Base-by-base conservation (phyloP, 2,888 invertebrate species). In the Baronia brevicornis region DNA sequence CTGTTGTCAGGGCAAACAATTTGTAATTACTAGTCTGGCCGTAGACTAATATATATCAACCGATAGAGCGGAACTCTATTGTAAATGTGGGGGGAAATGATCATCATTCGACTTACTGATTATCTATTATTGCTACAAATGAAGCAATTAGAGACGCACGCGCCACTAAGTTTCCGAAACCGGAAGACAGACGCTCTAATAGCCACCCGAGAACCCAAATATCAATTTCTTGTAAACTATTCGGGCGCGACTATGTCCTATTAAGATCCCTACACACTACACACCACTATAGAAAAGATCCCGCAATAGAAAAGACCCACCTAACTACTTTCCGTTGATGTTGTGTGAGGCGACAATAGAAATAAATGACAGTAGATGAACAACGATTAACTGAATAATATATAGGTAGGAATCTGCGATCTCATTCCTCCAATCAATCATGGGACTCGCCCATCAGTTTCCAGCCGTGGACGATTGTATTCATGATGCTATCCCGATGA, bases 111-210 rank as follows among this genome's bases (percentile, higher is more conserved):
- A 55, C 50, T 53, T 49, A 42, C 39, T 41, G 42, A 44, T 54
- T 55, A 66, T 61, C 54, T 60, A 68, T 73, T 73, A 72, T 67
- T 52, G 60, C 47, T 54, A 61, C 72, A 78, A 84, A 84, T 82
- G 78, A 84, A 84, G 82, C 74, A 79, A 82, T 82, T 82, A 80
- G 51, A 55, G 55, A 51, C 54, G 64, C 77, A 77, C 79, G 78
- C 78, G 74, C 68, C 77, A 68, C 63, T 68, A 63, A 44, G 44
- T 60, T 57, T 52, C 46, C 43, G 48, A 45, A 42, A 68, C 75
- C 73, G 79, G 79, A 80, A 73, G 80, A 75, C 80, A 78, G 65
- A 67, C 74, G 75, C 60, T 74, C 68, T 79, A 82, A 80, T 82
- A 64, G 65, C 61, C 65, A 54, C 67, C 73, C 73, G 64, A 79